phyloP scores from a whole-genome alignment of 2,797 vertebrate genomes.

The Xyrichtys novacula region DNA sequence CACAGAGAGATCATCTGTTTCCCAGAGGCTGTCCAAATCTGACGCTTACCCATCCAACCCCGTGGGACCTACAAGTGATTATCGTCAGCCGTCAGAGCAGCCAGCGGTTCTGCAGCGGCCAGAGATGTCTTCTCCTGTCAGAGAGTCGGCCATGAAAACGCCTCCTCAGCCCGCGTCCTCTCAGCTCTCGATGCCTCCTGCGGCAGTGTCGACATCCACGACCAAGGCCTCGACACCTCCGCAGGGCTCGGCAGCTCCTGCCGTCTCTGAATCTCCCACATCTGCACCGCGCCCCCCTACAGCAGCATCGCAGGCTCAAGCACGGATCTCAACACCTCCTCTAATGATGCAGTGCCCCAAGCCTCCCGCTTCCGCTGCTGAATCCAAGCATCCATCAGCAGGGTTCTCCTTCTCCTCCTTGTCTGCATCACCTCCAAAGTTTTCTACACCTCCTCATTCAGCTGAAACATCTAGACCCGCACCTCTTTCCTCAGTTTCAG shows the following conservation, averaged over 20 bases:
- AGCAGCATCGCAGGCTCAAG: conserved; percentile 43
- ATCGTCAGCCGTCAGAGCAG: conserved; percentile 65
- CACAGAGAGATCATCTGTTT: conserved; percentile 68
- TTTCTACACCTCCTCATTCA: conserved; percentile 38
- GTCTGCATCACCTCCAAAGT: conserved; percentile 55
- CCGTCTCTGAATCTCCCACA: conserved; percentile 48
- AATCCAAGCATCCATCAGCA: conserved; percentile 46
- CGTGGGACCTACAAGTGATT: conserved; percentile 63
- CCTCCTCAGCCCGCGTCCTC: conserved; percentile 54
- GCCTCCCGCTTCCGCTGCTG: conserved; percentile 42
- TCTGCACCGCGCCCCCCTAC: conserved; percentile 42
- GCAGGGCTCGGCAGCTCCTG: conserved; percentile 47
- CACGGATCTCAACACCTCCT: conserved; percentile 63
- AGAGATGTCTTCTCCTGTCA: conserved; percentile 61
- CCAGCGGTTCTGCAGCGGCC: conserved; percentile 52
- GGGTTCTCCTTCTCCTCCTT: conserved; percentile 54
- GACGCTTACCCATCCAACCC: conserved; percentile 71
- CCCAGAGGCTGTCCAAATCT: conserved; percentile 63
- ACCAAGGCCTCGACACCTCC: conserved; percentile 57
- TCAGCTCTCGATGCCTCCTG: conserved; percentile 51
- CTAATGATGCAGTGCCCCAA: conserved; percentile 65
- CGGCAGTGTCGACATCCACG: conserved; percentile 39
- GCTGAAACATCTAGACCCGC: conserved; percentile 46
- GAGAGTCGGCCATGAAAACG: conserved; percentile 62
- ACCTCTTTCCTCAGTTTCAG: conserved; percentile 34